These are phyloP conservation scores for Eurytoma californica DNA, from an alignment of 2,888 invertebrate genomes.

Conservation along the genomic window DNA sequence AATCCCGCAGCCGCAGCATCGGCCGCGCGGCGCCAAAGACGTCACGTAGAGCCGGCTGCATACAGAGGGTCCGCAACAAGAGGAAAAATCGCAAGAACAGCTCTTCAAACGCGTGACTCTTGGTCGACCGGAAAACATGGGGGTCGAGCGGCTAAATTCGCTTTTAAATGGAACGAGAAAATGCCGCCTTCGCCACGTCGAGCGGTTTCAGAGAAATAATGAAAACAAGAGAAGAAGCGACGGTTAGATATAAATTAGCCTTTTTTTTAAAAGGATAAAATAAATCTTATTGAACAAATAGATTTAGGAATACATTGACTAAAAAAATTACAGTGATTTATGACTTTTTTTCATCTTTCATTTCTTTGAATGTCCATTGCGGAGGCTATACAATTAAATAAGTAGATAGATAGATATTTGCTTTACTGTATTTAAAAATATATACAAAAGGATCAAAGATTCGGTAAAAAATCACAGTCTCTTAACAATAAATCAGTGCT, in stretches of 20 bases:
- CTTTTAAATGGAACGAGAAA: neutral
- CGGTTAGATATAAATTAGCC: neutral
- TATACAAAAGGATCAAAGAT: no score
- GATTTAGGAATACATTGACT: no score
- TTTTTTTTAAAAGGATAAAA: neutral
- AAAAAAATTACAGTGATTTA: no score
- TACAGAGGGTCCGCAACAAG: constrained; percentile 1
- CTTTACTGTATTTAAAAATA: no score
- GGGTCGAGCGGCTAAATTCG: constrained; percentile 30
- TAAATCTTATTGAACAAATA: no score
- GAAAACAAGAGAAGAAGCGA: neutral
- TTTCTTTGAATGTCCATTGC: no score
- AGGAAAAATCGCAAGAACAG: constrained; percentile 29
- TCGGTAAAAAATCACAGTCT: no score
- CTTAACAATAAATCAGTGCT: no score
- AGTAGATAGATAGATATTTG: no score
- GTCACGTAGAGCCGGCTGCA: constrained; percentile 43
- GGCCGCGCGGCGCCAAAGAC: constrained; percentile 15
- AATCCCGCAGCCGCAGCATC: constrained; percentile 21
- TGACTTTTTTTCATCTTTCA: no score
- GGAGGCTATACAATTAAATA: no score
- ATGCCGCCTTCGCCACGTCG: no score
- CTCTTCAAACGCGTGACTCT: constrained; percentile 43
- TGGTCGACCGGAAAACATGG: constrained; percentile 28
- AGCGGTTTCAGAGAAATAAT: neutral